Percentiles rank a stretch among this genome's conserved stretches.
Evolutionary conservation across 2,797 vertebrate species (phyloP).

Genomic region (Fratercula arctica): DNA sequence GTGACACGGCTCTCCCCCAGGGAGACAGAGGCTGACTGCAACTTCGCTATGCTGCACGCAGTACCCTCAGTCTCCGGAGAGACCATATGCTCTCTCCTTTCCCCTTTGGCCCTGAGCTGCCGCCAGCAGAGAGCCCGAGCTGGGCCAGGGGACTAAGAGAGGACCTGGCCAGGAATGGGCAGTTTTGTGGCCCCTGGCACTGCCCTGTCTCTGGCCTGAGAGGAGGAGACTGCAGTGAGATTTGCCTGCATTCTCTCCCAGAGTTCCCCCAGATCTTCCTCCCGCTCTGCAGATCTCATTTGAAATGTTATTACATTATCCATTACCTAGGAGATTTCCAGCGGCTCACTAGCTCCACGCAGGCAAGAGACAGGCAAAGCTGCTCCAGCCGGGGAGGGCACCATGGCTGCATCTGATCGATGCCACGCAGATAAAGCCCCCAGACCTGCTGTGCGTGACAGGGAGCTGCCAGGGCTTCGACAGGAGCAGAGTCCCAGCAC

Average conservation of each 20-base stretch:
- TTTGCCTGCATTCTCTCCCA: slow-evolving; percentile 60
- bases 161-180: neutral
- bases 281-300: slow-evolving; percentile 57
- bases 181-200: neutral
- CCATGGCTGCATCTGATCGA: neutral
- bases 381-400: neutral
- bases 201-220: neutral
- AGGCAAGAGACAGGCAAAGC: slow-evolving; percentile 39
- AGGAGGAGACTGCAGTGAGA: slow-evolving; percentile 48
- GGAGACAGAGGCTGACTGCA: neutral
- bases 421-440: neutral
- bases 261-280: slow-evolving; percentile 56
- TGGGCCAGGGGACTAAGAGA: neutral
- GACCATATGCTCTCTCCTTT: slow-evolving; percentile 21
- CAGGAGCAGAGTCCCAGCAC: neutral
- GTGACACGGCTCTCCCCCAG: neutral
- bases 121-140: neutral
- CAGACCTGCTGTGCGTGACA: neutral
- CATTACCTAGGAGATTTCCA: slow-evolving; percentile 61
- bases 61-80: neutral
- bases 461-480: neutral
- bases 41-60: neutral
- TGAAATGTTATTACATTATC: slow-evolving; percentile 60
- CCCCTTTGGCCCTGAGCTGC: neutral
- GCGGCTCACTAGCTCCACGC: slow-evolving; percentile 52